phyloP scores from a whole-genome alignment of 2,888 invertebrate species.

The Temnothorax unifasciatus region DNA sequence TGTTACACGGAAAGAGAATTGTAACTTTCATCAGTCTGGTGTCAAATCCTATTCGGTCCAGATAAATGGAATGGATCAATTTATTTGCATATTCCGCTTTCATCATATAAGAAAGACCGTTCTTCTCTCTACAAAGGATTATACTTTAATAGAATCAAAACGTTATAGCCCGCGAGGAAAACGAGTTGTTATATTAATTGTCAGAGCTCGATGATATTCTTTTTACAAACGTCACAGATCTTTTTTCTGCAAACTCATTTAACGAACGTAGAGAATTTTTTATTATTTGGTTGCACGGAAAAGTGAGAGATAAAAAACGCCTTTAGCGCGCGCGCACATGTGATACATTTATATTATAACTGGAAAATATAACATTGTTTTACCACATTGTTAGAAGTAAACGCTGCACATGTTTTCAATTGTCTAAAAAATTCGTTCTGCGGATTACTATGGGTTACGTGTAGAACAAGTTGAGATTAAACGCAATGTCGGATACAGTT shows the following conservation, averaged over 20 bases:
- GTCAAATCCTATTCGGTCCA: conserved; percentile 36
- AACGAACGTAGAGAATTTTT: not conserved
- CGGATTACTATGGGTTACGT: conserved; percentile 18
- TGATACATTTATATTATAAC: not conserved
- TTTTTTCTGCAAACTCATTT: not conserved
- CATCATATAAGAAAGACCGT: not conserved
- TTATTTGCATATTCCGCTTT: conserved; percentile 30
- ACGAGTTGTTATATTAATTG: not conserved
- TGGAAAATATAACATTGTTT: not conserved
- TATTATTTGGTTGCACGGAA: not conserved
- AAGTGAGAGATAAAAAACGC: not conserved
- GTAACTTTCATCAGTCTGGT: conserved; percentile 29
- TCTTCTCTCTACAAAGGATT: not conserved
- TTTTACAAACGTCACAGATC: not conserved
- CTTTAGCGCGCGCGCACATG: too few species aligned
- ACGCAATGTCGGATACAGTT: conserved; percentile 46
- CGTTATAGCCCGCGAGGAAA: not conserved
- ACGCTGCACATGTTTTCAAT: conserved; percentile 19
- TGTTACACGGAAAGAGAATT: conserved; percentile 25
- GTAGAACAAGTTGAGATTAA: conserved; percentile 28
- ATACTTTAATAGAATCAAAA: conserved; percentile 28
- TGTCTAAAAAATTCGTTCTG: conserved; percentile 24
- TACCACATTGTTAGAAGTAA: conserved; percentile 12
- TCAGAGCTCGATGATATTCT: not conserved
- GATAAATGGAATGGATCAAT: conserved; percentile 33